These are phyloP conservation scores for Halcyon chelicuti DNA, from an alignment of 2,797 vertebrate genomes.

Conservation along the genomic window DNA sequence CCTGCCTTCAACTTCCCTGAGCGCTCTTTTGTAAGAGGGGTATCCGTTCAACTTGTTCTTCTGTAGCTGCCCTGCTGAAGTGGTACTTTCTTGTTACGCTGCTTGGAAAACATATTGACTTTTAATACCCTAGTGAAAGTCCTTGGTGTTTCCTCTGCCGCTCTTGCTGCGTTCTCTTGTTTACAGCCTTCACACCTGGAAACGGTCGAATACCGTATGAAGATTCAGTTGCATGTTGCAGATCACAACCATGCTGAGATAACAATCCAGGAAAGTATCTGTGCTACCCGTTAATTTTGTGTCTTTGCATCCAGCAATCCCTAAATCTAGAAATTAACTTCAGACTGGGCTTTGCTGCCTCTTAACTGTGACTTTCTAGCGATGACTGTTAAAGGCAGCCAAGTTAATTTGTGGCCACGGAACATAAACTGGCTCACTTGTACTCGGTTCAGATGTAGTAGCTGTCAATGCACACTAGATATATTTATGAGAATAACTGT, in stretches of 20 bases:
- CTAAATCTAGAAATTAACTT: background rate
- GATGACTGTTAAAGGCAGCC: background rate
- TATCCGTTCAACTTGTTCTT: background rate
- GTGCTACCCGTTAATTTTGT: background rate
- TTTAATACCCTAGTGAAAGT: accelerated
- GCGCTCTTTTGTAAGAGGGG: background rate
- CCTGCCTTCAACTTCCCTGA: background rate
- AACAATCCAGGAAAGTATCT: slow-evolving; percentile 34
- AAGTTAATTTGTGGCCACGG: background rate
- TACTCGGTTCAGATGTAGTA: accelerated
- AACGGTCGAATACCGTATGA: background rate
- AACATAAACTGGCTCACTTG: background rate
- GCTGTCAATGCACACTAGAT: accelerated
- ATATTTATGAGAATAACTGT: background rate
- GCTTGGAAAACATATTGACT: background rate
- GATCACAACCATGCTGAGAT: slow-evolving; percentile 4
- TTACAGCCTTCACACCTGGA: background rate
- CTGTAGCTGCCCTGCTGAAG: background rate
- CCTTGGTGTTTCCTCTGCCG: background rate
- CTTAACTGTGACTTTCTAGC: background rate
- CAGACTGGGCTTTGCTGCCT: background rate
- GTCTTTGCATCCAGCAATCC: background rate
- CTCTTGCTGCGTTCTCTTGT: background rate
- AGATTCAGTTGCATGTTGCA: background rate
- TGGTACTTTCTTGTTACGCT: background rate